Conservation (phyloP, 64 coral and sea anemone species). For the Actinia tenebrosa region DNA sequence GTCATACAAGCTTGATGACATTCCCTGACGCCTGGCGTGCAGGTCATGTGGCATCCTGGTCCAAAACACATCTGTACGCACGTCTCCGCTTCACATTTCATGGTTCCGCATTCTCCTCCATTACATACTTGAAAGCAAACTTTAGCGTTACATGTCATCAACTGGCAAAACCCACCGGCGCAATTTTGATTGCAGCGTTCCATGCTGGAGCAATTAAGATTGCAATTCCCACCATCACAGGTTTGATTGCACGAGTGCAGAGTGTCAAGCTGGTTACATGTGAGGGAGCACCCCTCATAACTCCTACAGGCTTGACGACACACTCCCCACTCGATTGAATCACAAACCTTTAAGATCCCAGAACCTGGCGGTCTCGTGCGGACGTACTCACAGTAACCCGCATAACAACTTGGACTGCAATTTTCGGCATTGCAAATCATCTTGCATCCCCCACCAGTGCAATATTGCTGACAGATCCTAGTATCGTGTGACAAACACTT, state of each 20-base stretch:
- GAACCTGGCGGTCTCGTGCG: not conserved
- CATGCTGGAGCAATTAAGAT: constrained; percentile 37
- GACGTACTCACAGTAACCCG: not conserved
- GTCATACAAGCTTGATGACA: constrained; percentile 15
- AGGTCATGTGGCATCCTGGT: constrained; percentile 7
- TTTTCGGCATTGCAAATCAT: constrained; percentile 52
- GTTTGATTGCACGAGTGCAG: constrained; percentile 51
- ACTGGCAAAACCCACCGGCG: constrained; percentile 47
- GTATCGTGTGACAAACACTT: constrained; percentile 20
- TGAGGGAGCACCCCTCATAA: not conserved
- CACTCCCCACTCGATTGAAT: not conserved
- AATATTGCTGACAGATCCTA: constrained; percentile 41
- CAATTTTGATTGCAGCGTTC: constrained; percentile 64
- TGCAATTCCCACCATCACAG: constrained; percentile 60
- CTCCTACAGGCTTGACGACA: not conserved
- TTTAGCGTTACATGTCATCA: constrained; percentile 62
- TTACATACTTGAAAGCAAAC: constrained; percentile 59
- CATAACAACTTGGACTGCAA: constrained; percentile 42
- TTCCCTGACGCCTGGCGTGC: not conserved
- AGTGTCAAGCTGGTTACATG: not conserved
- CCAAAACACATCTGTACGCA: constrained; percentile 14
- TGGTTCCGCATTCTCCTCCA: constrained; percentile 42
- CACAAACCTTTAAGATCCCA: not conserved
- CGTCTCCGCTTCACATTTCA: not conserved
- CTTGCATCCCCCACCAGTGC: constrained; percentile 42